These are phyloP conservation scores for Paelopatides confundens DNA, from an alignment of 53 echinoderm and acorn worm species.

Conservation along the genomic window DNA sequence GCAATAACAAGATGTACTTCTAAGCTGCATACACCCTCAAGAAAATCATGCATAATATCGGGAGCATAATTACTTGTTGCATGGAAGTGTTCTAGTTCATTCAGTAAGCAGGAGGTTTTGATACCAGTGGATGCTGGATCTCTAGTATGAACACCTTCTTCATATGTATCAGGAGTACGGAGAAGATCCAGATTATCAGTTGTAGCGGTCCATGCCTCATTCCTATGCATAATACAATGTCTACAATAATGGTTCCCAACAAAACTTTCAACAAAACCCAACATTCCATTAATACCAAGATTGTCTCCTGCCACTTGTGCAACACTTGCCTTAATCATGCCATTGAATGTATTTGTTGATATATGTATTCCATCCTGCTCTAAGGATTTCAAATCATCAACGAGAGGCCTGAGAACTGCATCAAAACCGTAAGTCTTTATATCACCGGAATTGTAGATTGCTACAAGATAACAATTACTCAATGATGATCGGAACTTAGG, in stretches of 20 bases:
- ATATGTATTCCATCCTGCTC: conserved; percentile 8
- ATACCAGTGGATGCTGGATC: conserved; percentile 33
- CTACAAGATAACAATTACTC: conserved; percentile 47
- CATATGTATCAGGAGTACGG: neutral
- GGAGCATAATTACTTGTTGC: conserved; percentile 25
- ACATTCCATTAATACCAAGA: conserved; percentile 30
- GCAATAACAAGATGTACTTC: conserved; percentile 34
- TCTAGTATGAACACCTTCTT: neutral
- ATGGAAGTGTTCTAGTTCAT: conserved; percentile 27
- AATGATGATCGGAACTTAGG: conserved; percentile 42
- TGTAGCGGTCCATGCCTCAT: neutral
- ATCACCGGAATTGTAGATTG: conserved; percentile 47
- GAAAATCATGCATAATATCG: conserved; percentile 57
- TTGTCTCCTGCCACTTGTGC: conserved; percentile 50
- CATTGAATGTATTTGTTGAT: neutral
- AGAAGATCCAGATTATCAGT: neutral
- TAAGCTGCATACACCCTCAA: conserved; percentile 45
- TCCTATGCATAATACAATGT: conserved; percentile 40
- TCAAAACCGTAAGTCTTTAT: conserved; percentile 7
- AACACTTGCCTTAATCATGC: conserved; percentile 20
- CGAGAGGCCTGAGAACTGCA: conserved; percentile 10
- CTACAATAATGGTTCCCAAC: conserved; percentile 20
- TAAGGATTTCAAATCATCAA: conserved; percentile 27
- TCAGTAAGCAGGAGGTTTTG: conserved; percentile 18
- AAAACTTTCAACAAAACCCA: conserved; percentile 50